Base-by-base conservation (phyloP, 2,113 vertebrate genomes). In the Illadopsis cleaveri region DNA sequence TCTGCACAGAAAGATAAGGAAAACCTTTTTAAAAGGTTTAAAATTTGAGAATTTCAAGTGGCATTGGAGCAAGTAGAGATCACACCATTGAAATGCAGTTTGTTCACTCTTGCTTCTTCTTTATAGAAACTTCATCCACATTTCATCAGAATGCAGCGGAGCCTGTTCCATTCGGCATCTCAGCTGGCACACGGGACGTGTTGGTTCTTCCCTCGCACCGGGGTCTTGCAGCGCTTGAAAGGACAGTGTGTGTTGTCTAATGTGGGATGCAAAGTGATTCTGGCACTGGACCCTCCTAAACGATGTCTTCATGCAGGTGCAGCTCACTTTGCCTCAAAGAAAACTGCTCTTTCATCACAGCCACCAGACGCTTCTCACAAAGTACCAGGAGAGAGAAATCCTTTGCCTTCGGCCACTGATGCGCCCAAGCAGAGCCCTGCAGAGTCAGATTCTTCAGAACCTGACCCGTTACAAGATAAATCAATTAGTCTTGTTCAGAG, bases 401-500 rank as follows among this genome's bases (percentile, higher is more conserved):
- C 48, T 60, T 64, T 83, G 61, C 86, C 90, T 37, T 93, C 24
- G 0, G 88, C 96, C 62, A 68, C 51, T 64, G 85, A 88, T 27
- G 61, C n/a, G 6, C 42, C 94, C 44, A 94, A 89, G 54, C 96
- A 93, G 71, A 82, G 76, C 56, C 68, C 97, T 65, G 72, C 66
- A 5, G 96, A 92, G 42, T 94, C 80, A 62, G 93, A 85, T 64
- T 86, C 92, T 86, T 71, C 79, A 82, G 98, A 99, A 42, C 44
- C 96, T 17, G 99, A 99, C 97, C 99, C 99, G 10, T 98, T 99
- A 89, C 99, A 99, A 96, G 99, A 99, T 95, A 98, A 98, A 86
- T 99, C 99, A 86, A 99, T 98, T 56, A 98, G 99, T 65, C 98
- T 99, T 1, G 97, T 98, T 82, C 99, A 99, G 93, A 98, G 99